Percentiles rank a stretch among this genome's conserved stretches.
Evolutionary conservation across 2,113 vertebrate genomes (phyloP).

Genomic region (Crypturellus undulatus): DNA sequence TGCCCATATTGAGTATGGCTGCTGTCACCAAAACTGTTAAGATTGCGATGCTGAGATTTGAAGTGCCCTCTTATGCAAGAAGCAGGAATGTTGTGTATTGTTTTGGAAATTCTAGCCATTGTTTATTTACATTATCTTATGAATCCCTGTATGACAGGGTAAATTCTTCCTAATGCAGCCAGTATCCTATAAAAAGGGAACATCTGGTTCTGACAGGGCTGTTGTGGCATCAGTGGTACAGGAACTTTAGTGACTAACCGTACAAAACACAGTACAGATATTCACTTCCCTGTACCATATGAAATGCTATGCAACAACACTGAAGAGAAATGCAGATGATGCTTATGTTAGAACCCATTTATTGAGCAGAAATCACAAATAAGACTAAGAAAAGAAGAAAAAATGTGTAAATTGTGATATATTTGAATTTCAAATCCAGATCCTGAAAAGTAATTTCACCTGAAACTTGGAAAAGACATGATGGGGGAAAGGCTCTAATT

Average conservation of each 20-base stretch:
- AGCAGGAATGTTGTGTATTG: not conserved
- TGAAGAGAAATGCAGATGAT: not conserved
- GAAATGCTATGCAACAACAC: not conserved
- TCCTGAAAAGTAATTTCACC: not conserved
- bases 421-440: not conserved
- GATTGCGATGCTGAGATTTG: not conserved
- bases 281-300: rapidly evolving
- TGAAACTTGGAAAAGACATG: not conserved
- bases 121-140: not conserved
- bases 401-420: not conserved
- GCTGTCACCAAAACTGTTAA: not conserved
- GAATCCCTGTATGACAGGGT: not conserved
- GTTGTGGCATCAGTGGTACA: not conserved
- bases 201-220: not conserved
- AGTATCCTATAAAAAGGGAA: not conserved
- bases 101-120: not conserved
- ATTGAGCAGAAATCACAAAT: not conserved
- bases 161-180: not conserved
- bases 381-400: not conserved
- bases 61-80: not conserved
- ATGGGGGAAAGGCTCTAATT: not conserved
- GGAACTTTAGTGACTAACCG: not conserved
- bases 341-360: not conserved
- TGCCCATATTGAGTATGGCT: not conserved
- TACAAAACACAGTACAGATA: not conserved